These are phyloP conservation scores for Alligator sinensis DNA, from an alignment of 2,113 vertebrate species.

Conservation along the genomic window DNA sequence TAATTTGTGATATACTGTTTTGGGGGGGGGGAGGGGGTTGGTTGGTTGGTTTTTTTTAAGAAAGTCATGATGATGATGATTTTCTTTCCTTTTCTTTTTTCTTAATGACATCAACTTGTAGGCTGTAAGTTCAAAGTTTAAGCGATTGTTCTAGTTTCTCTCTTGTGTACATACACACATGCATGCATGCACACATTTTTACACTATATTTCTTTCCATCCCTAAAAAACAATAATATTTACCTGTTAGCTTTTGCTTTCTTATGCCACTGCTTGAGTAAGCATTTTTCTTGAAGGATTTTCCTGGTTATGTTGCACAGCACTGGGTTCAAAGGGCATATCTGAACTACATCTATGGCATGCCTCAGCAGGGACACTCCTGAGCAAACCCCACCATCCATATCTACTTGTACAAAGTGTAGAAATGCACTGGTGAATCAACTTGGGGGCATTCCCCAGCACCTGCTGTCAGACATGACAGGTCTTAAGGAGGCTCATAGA, in stretches of 20 bases:
- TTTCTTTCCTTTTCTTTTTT: background rate
- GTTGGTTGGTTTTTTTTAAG: background rate
- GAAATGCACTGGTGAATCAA: too few species aligned
- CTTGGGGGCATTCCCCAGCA: too few species aligned
- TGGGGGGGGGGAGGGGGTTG: too few species aligned
- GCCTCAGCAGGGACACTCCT: too few species aligned
- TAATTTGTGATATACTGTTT: background rate
- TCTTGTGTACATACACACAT: background rate
- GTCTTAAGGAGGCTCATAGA: too few species aligned
- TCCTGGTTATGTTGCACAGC: background rate
- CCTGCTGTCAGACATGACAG: too few species aligned
- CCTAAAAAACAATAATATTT: background rate
- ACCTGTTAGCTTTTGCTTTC: too few species aligned
- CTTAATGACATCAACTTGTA: background rate
- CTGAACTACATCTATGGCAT: too few species aligned
- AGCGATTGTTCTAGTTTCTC: background rate
- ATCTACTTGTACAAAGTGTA: too few species aligned
- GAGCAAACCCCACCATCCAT: too few species aligned
- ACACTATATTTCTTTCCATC: background rate
- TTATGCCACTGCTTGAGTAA: background rate
- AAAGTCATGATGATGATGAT: background rate
- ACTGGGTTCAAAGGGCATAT: background rate
- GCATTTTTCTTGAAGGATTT: background rate
- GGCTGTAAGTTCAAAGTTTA: slow-evolving; percentile 4
- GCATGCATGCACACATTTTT: background rate